phyloP scores from a whole-genome alignment of 2,888 invertebrate species.

The Hartigia nigra region DNA sequence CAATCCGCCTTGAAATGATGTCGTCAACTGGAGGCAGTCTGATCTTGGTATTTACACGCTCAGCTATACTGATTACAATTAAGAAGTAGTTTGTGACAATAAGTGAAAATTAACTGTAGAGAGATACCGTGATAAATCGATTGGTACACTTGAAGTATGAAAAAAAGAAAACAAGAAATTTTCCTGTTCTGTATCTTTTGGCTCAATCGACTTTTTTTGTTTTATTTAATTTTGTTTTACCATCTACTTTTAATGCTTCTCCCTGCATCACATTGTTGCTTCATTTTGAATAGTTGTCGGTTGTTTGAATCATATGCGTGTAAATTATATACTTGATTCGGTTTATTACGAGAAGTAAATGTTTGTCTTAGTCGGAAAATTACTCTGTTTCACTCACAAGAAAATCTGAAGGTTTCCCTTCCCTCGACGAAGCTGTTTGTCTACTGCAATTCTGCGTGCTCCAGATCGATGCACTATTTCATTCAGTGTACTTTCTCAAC shows the following conservation, averaged over 20 bases:
- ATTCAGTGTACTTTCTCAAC: background rate
- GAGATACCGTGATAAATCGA: background rate
- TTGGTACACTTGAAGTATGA: background rate
- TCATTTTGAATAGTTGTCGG: background rate
- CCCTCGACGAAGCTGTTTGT: background rate
- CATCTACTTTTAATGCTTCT: background rate
- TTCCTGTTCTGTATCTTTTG: too few species aligned
- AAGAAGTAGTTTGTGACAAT: background rate
- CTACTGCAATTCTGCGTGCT: background rate
- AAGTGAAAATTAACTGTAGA: background rate
- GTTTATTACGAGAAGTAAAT: background rate
- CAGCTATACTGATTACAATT: background rate
- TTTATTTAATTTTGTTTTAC: too few species aligned
- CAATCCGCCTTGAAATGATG: slow-evolving; percentile 18
- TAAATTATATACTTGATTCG: background rate
- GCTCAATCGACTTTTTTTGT: too few species aligned
- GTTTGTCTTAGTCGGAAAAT: background rate
- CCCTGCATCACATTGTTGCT: background rate
- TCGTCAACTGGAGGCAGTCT: background rate
- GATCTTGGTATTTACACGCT: background rate
- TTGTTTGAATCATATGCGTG: background rate
- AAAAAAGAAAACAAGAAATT: background rate
- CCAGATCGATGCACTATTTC: background rate
- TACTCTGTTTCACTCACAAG: background rate
- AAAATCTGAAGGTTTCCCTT: background rate